Evolutionary conservation across 2,113 vertebrate species (phyloP), one percentile per base, ranked within the genome.

Genomic region (Microtus ochrogaster): DNA sequence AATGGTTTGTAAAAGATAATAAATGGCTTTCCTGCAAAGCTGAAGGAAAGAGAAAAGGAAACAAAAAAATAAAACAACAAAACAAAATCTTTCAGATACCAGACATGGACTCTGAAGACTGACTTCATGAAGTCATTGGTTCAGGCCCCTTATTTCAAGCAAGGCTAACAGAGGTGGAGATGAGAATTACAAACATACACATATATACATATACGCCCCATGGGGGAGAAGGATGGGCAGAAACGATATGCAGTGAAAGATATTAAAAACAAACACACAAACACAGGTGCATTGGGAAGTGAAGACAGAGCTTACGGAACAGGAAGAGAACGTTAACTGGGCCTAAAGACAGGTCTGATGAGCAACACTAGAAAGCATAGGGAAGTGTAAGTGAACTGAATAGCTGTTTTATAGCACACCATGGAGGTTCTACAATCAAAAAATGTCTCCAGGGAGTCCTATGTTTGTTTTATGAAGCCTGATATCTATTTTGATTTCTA

Each of bases 1-100:
- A 36, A 44, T 26, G 63, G 16, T 26, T 83, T 84, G 24, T 78
- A 74, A 66, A 86, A 92, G 44, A 58, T 14, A 91, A 70, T 41
- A 55, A 49, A 7, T 28, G 78, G 55, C 5, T 92, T 91, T 90
- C 26, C 70, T 63, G 49, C 11, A 81, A 93, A 87, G 86, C 7
- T 93, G 26, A 87, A n/a, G 39, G 66, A 94, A 63, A 41, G 58
- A 79, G 28, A 66, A 85, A 96, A 78, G n/a, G 24, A 28, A 79
- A 26, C 5, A 33, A n/a, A 77, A 33, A 76, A 41, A 70, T 70
- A 84, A 81, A 44, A 55, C 1, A 77, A 85, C 24, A 22, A 33
- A 89, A 79, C 52, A 8, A 73, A 82, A 36, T 5, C 36, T 55
- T 91, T 78, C n/a, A 88, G 72, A 24, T 21, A 58, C 61, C 82